Evolutionary conservation across 1,140 invertebrate species (phyloP), one percentile per base, ranked within the genome.

Genomic region (Tetranychus cinnabarinus): DNA sequence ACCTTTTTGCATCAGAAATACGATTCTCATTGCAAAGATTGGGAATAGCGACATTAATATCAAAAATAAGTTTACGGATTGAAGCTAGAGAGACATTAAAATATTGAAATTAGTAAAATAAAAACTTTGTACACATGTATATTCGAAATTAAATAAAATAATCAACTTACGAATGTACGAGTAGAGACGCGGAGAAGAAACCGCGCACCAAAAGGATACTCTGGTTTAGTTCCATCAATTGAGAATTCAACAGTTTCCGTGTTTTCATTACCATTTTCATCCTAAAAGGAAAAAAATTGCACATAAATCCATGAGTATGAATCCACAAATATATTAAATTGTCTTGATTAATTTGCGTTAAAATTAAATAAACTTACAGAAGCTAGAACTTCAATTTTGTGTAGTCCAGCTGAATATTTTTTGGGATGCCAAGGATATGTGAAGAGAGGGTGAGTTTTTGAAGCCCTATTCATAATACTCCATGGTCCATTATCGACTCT

Each of bases 181-280:
- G 83, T 78, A 72, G 85, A 79, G 45, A 79, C 72, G 82, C 85
- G 87, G 3, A 90, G 75, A 35, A 82, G 71, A 60, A 86, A 72
- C 70, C 82, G 76, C 34, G 83, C 74, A 55, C 81, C 71, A 58
- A 86, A 66, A 50, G 75, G 72, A 74, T 87, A 87, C 47, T 73
- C 73, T 39, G 81, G 68, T 67, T 74, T 72, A 15, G 79, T 79
- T 8, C 80, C 81, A 73, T 89, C 85, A 35, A 89, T 71, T 36
- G 85, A 81, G 75, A 89, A 89, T 62, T 78, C 76, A 67, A 87
- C 83, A n/a, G 70, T 72, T 34, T 81, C 67, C 62, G 72, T 71
- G 64, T 75, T 74, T 65, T 77, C 71, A 68, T 78, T 77, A 1
- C 77, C 79, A 64, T 76, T 67, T 37, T 69, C 69, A 76, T 88